Evolutionary conservation across 2,113 vertebrate species (phyloP), one percentile per base, ranked within the genome.

Genomic region (Hypocryptadius cinnamomeus): DNA sequence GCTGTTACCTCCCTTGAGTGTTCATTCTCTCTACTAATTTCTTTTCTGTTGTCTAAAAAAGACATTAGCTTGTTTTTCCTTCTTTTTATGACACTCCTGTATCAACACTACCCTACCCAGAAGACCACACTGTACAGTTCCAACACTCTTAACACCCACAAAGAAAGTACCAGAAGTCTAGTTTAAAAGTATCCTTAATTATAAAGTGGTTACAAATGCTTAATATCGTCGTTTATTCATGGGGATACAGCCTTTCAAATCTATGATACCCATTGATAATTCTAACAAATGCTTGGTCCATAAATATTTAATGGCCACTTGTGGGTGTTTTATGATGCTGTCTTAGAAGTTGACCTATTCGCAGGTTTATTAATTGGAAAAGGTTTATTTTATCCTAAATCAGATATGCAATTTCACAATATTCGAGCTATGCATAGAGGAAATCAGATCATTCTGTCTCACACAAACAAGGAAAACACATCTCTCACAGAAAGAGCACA

Each of bases 281-380:
- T 95, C 91, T 92, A 90, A 93, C 64, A 94, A 93, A 96, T 91
- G 85, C 79, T 87, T 0, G 0, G 74, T 87, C 87, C 93, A 94
- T 94, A 95, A 94, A 95, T 96, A 96, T 96, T 95, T 96, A 95
- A 96, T 88, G 69, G 79, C 93, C 87, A 95, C 93, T 93, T 86
- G 87, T 96, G 82, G 61, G 61, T 94, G 72, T 73, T 94, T 95
- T 92, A 96, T 82, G 89, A 66, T 83, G 57, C 93, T 92, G 93
- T 93, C 94, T 92, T 90, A 78, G 53, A 74, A 90, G 85, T 11
- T 93, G 95, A 96, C 93, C 94, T 92, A 76, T 68, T 91, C 85
- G 22, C 72, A 90, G 90, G 85, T 92, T 95, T 92, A 96, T 92
- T 96, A 91, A 94, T 92, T 86, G 61, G 85, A 94, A 90, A 80